Evolutionary conservation across 1,140 invertebrate genomes (phyloP), one percentile per base, ranked within the genome.

Genomic region (Mizuhopecten yessoensis): DNA sequence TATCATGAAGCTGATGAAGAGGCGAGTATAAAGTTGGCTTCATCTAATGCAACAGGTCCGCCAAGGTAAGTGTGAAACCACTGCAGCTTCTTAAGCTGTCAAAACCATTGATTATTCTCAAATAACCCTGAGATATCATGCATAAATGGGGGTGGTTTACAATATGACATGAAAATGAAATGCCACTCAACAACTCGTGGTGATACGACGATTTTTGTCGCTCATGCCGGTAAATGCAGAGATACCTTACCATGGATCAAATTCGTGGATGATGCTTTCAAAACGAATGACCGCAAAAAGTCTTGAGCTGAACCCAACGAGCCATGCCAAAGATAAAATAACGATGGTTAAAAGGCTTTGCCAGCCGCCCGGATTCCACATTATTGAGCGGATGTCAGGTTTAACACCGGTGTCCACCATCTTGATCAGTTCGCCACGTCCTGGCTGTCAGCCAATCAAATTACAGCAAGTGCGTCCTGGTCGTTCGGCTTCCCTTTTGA

Each of bases 241-340:
- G 34, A 34, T 34, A 57, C 96, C 98, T 97, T 97, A 99, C 99
- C 99, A 99, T 96, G 99, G 99, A 97, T 99, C 99, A 96, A 99
- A 99, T 97, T 99, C 99, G 97, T 99, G 99, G 96, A 99, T 99
- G 95, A 99, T 99, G 97, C 99, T 99, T 97, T 99, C 99, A 97
- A 99, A 99, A 92, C 99, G 97, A 95, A 99, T 99, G 87, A 99
- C 99, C 93, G 99, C 99, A 97, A 99, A 99, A 87, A 99, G 97
- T 95, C 99, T 98, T 90, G 99, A 99, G 86, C 99, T 98, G 97
- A 99, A 99, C 92, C 99, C 99, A 94, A 98, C 98, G 91, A 99
- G 97, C 98, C 99, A 99, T 95, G 99, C 99, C 94, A 99, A 97
- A 45, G 98, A 97, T 92, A 99, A 97, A 92, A 99, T 98, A 75